Base-by-base conservation (phyloP, 2,888 invertebrate species). In the Mythimna impura region DNA sequence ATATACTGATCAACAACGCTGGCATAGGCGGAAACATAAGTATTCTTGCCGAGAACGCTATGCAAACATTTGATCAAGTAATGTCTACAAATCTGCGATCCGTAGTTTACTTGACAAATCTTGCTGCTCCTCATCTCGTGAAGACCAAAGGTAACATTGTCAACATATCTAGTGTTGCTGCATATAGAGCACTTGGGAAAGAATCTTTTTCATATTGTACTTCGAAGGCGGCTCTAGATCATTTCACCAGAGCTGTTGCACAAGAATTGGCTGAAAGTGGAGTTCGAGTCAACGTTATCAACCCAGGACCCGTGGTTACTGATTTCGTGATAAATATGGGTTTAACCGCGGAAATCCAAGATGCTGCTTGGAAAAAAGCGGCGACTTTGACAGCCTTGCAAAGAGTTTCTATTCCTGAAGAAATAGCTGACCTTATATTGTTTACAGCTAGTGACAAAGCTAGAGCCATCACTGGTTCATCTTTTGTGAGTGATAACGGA, bases 231-330 rank as follows among this genome's bases (percentile, higher is more conserved):
- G 47, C 47, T 47, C 6, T 47, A 7, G 47, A 47, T 69, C 83
- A 84, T 60, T 90, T 90, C 25, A 84, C 87, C 2, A 85, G 84
- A 62, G 67, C 81, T n/a, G 76, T 76, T 10, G 89, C 89, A 2
- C 92, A 99, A 66, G 99, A 98, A 87, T 91, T 98, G 63, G 98
- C 97, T 34, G 81, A 96, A 0, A 97, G 97, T 88, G 97, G 97
- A 79, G 98, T 99, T 0, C 96, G 99, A 47, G 47, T 47, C 17
- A 47, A 47, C 6, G 47, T 47, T 17, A 20, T 47, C 47, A 47
- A 47, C 12, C 47, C 47, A 20, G 47, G 47, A 47, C 47, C 47
- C 17, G 47, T 47, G 6, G 17, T 17, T 1, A 47, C 47, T 47
- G 47, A 47, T 17, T 17, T 43, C 14, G 14, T 47, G 6, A 47